Percentiles rank a stretch among this genome's conserved stretches.
phyloP scores from a whole-genome alignment of 1,140 invertebrate genomes.

The Drosophila pandora region DNA sequence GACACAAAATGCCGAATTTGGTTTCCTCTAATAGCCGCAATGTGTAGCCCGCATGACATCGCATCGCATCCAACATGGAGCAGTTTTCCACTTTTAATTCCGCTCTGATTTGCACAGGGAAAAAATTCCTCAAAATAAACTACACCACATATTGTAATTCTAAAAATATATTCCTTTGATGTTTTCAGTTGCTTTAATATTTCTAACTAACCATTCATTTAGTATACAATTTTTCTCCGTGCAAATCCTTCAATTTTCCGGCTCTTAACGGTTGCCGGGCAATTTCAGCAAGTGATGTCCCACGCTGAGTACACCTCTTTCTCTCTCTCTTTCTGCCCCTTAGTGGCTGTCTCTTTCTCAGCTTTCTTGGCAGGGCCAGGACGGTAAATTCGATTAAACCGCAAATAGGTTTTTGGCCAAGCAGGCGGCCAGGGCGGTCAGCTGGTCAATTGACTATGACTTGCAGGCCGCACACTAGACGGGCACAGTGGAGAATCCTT shows the following conservation, averaged over 20 bases:
- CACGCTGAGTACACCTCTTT: conserved; percentile 28
- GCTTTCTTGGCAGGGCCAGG: conserved; percentile 58
- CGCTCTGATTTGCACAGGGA: conserved; percentile 8
- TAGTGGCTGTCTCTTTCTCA: conserved; percentile 5
- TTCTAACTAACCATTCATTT: not conserved
- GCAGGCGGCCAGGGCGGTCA: conserved; percentile 54
- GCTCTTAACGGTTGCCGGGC: conserved; percentile 47
- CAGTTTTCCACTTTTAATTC: conserved; percentile 34
- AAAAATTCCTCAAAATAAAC: not conserved
- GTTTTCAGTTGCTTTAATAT: no score
- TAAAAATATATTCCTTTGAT: not conserved
- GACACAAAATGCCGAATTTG: conserved; percentile 76
- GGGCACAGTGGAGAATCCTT: conserved; percentile 43
- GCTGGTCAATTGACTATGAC: conserved; percentile 64
- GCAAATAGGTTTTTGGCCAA: conserved; percentile 75
- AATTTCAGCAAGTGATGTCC: conserved; percentile 71
- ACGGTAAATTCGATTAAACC: conserved; percentile 81
- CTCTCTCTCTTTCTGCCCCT: conserved; percentile 1
- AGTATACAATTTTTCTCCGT: conserved; percentile 9
- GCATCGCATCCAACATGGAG: conserved; percentile 31
- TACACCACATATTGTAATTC: not conserved
- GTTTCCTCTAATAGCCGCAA: conserved; percentile 69
- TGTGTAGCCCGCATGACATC: conserved; percentile 30
- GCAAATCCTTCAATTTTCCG: conserved; percentile 27
- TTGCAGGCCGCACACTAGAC: conserved; percentile 23